A percentile compares a stretch with the other conserved stretches of the same genome.
These are phyloP conservation scores for Osmerus eperlanus DNA, from an alignment of 2,113 vertebrate species.

Conservation along the genomic window DNA sequence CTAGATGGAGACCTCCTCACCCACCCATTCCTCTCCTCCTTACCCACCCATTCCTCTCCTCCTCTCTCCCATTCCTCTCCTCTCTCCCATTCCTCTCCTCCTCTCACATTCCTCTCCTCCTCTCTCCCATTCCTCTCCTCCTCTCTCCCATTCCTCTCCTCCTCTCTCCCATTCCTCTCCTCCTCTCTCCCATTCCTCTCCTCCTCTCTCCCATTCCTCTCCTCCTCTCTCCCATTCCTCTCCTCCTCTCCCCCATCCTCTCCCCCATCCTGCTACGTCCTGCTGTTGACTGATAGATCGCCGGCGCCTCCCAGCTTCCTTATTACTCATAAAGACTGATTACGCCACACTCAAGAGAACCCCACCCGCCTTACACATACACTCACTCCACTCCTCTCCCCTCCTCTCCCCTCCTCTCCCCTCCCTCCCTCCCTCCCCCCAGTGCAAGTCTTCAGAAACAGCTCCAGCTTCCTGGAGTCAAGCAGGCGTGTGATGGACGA, in stretches of 20 bases:
- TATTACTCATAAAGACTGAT: conserved; percentile 70
- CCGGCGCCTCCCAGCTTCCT: conserved; percentile 30
- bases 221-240: too few relatives aligned
- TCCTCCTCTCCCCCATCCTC: too few relatives aligned
- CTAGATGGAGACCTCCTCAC: too few relatives aligned
- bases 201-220: too few relatives aligned
- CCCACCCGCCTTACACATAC: conserved; percentile 12
- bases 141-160: conserved; percentile 9
- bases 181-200: not conserved
- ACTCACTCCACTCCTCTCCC: too few relatives aligned
- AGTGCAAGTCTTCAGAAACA: conserved; percentile 62
- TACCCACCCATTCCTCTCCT: too few relatives aligned
- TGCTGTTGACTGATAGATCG: conserved; percentile 50
- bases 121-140: too few relatives aligned
- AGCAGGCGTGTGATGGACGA: conserved; percentile 65
- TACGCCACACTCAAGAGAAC: conserved; percentile 47
- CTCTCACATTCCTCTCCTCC: not conserved
- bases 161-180: too few relatives aligned
- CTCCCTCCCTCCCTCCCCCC: conserved; percentile 32
- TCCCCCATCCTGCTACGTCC: not conserved
- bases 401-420: too few relatives aligned
- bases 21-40: too few relatives aligned
- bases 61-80: too few relatives aligned
- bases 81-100: too few relatives aligned
- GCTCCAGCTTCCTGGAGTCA: conserved; percentile 48